Evolutionary conservation across 1,140 invertebrate genomes (phyloP), one percentile per base, ranked within the genome.

Genomic region (Drosophila tani): DNA sequence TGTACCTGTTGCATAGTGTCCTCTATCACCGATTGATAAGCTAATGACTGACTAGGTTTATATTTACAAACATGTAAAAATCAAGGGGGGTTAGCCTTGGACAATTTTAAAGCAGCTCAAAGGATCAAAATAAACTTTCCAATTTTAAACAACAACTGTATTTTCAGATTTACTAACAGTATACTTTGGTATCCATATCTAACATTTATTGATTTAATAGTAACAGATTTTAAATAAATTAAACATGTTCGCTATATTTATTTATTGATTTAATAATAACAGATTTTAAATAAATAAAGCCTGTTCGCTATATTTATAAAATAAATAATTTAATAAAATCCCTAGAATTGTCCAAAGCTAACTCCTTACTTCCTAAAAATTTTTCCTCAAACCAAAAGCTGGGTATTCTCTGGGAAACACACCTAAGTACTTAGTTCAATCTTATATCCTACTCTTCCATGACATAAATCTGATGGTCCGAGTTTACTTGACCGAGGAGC

Each of bases 401-500:
- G 5, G 24, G n/a, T 24, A 8, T 40, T 17, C 4, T 19, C 17
- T 41, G 27, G 41, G 27, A 35, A 64, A 49, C 24, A 51, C 50
- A 35, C 40, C 7, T 29, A 50, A 17, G 19, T 50, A 21, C n/a
- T 56, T 56, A 56, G 35, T 60, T 32, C 3, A 38, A 29, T 45
- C 67, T 45, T 73, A 73, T 11, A 15, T 5, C 2, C 53, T 73
- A 71, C n/a, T 38, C 19, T n/a, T 32, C 32, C 24, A 38, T 29
- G 51, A 21, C 43, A n/a, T 50, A 11, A 8, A 24, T 21, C 29
- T 50, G n/a, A 24, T 40, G 47, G 43, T 51, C 65, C 49, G 67
- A 77, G 71, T 70, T 84, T 90, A 87, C 85, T 87, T 88, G 55
- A 84, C 78, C 81, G 84, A 87, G 58, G 77, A 80, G 74, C 84